These are phyloP conservation scores for Poeciliopsis occidentalis DNA, from an alignment of 2,113 vertebrate genomes.

Conservation along the genomic window DNA sequence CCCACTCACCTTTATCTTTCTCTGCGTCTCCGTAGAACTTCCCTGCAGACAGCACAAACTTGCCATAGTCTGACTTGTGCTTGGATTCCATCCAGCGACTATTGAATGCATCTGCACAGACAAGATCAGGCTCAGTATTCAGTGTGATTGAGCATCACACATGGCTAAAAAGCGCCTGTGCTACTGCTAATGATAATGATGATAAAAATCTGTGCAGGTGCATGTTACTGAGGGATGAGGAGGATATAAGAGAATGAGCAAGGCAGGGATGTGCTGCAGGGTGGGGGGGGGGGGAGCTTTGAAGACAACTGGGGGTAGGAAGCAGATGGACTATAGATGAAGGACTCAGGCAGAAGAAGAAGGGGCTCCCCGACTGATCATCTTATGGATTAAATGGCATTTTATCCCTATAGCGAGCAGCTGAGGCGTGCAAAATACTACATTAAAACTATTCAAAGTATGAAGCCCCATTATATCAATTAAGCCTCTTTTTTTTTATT, in stretches of 20 bases:
- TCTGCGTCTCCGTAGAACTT: constrained; percentile 84
- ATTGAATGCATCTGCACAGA: constrained; percentile 79
- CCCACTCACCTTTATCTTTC: constrained; percentile 83
- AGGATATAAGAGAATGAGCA: constrained; percentile 16
- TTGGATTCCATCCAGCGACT: constrained; percentile 83
- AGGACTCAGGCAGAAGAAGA: background rate
- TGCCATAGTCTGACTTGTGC: constrained; percentile 81
- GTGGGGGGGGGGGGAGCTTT: constrained; percentile 19
- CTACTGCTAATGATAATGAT: background rate
- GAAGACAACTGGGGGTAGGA: constrained; percentile 16
- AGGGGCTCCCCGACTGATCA: background rate
- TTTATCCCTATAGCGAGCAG: background rate
- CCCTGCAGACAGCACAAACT: constrained; percentile 81
- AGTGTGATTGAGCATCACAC: background rate
- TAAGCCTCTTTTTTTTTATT: no score
- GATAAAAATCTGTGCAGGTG: constrained; percentile 36
- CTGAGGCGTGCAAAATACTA: background rate
- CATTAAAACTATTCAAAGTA: no score
- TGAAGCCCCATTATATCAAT: no score
- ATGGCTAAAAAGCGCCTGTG: background rate
- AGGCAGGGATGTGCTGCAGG: constrained; percentile 13
- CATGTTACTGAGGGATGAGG: constrained; percentile 4
- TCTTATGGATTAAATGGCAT: background rate
- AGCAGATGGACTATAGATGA: constrained; percentile 4
- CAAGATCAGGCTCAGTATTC: constrained; percentile 32